These are phyloP conservation scores for Mercenaria mercenaria DNA, from an alignment of 1,140 invertebrate species.

Conservation along the genomic window DNA sequence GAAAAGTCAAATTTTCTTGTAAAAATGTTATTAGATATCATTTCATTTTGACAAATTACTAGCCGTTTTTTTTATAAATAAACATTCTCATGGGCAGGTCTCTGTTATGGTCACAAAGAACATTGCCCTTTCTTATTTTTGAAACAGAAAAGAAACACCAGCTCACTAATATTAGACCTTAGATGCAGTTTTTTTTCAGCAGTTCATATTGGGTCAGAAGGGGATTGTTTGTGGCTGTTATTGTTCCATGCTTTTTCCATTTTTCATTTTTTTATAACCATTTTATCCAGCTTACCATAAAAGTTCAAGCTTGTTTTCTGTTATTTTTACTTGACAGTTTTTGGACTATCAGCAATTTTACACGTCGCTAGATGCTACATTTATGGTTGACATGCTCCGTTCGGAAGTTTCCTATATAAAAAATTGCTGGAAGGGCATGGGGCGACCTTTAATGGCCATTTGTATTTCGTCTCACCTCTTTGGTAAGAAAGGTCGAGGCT, in stretches of 20 bases:
- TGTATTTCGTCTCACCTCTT: constrained; percentile 73
- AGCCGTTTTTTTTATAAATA: no score
- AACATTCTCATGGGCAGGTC: no score
- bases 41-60: no score
- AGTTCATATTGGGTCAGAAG: neutral
- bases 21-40: no score
- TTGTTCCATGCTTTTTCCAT: neutral
- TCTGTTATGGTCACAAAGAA: no score
- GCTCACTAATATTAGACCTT: no score
- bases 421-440: constrained; percentile 87
- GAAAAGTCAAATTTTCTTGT: no score
- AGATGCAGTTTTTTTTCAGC: no score
- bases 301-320: neutral
- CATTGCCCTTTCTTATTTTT: no score
- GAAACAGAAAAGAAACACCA: no score
- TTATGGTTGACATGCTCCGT: constrained; percentile 82
- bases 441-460: constrained; percentile 83
- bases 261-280: neutral
- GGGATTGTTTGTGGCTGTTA: neutral
- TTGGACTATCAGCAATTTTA: constrained; percentile 84
- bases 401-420: constrained; percentile 84
- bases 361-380: constrained; percentile 83
- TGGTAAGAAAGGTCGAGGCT: constrained; percentile 71
- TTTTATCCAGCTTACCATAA: neutral
- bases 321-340: constrained; percentile 88